These are phyloP conservation scores for Saturnia japonica DNA, from an alignment of 2,888 invertebrate genomes.

Conservation along the genomic window DNA sequence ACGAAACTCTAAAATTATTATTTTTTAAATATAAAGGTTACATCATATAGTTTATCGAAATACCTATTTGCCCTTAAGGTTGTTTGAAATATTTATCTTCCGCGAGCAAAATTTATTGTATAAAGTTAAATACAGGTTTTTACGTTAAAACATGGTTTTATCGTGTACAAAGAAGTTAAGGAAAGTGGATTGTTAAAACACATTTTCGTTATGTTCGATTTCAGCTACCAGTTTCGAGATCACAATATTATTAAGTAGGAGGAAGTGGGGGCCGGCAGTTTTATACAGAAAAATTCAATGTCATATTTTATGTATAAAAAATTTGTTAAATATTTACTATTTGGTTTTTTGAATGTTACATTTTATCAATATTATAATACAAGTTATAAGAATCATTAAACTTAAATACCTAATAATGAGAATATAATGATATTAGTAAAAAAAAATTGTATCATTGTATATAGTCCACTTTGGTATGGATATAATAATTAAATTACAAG, in stretches of 20 bases:
- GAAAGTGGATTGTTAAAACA: background rate
- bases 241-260: background rate
- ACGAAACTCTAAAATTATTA: background rate
- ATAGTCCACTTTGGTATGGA: no score
- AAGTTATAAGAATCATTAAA: no score
- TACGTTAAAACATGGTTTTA: background rate
- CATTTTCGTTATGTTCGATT: background rate
- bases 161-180: background rate
- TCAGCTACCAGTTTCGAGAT: background rate
- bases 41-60: background rate
- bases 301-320: no score
- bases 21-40: background rate
- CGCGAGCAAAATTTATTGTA: background rate
- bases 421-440: no score
- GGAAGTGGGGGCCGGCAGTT: no score
- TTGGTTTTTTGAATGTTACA: no score
- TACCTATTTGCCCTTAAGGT: background rate
- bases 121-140: background rate
- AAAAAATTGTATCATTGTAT: no score
- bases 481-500: no score
- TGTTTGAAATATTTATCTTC: background rate
- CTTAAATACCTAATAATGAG: no score
- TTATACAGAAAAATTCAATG: no score
- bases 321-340: no score
- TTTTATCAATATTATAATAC: no score